Base-by-base conservation (phyloP, 2,888 invertebrate species). In the Dorcus hopei region DNA sequence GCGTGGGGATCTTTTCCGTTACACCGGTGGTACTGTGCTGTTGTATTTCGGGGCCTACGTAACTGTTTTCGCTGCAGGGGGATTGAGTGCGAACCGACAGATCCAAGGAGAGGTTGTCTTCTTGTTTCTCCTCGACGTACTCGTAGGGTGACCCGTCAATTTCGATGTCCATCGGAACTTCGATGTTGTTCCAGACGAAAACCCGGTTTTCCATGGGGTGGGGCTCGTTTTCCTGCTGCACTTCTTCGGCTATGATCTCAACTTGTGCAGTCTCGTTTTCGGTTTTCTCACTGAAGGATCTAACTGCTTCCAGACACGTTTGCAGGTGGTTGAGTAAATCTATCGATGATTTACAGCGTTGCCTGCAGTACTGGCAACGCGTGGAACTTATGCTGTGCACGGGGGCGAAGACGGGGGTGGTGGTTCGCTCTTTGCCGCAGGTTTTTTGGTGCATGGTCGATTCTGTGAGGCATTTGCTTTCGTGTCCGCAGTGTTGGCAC, bases 331-430 rank as follows among this genome's bases (percentile, higher is more conserved):
- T 80, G 62, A 87, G 81, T 49, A 94, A 81, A 78, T 93, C 93
- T 3, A 87, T 84, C 67, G 90, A 91, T 26, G 90, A 91, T 79
- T 93, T 93, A 77, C 93, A 94, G 61, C 93, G 84, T 75, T 91
- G 92, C 63, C 93, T 85, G 75, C 94, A 94, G 74, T 89, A 87
- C 77, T 92, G 92, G 74, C 94, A 94, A 58, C 93, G 84, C 51
- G 91, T 89, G 9, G 91, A 90, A 62, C 88, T 85, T 69, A 82
- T 76, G 66, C 80, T 82, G 61, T 80, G 78, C 39, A 81, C 71
- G 6, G 82, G 74, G 64, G 70, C 66, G 33, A 71, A 63, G 52
- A 64, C 68, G 9, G 65, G 61, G 14, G 61, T 52, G n/a, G 65
- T 60, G 26, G 70, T 56, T 53, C 67, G 73, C 81, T 84, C 42